Evolutionary conservation across 2,113 vertebrate genomes (phyloP).

Genomic region (Vulpes vulpes): DNA sequence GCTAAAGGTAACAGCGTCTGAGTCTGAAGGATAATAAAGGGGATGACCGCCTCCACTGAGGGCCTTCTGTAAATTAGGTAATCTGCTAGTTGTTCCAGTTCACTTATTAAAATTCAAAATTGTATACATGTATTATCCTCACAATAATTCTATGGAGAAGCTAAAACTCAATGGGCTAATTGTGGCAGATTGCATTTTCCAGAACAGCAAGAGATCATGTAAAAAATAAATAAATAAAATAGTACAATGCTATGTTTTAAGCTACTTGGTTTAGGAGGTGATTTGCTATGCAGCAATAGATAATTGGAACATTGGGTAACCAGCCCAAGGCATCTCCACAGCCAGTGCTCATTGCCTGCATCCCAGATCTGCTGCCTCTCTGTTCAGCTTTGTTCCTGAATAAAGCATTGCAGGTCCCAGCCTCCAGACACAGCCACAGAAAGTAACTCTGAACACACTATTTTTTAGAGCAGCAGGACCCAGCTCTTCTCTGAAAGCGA

Average conservation of each 20-base stretch:
- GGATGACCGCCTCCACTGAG: background rate
- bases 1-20: background rate
- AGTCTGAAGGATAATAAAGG: background rate
- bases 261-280: background rate
- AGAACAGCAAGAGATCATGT: background rate
- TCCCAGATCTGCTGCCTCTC: background rate
- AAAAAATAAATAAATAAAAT: conserved; percentile 47
- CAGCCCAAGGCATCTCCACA: background rate
- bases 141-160: background rate
- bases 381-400: background rate
- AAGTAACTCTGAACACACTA: background rate
- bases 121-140: background rate
- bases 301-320: background rate
- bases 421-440: background rate
- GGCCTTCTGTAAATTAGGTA: background rate
- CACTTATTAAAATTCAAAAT: background rate
- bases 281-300: background rate
- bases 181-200: background rate
- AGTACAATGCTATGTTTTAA: conserved; percentile 6
- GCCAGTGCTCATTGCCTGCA: background rate
- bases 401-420: background rate
- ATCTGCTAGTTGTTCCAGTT: background rate
- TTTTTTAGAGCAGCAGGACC: background rate
- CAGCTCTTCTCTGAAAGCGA: background rate
- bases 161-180: background rate